phyloP scores from a whole-genome alignment of 2,888 invertebrate genomes.

The Panopea generosa region DNA sequence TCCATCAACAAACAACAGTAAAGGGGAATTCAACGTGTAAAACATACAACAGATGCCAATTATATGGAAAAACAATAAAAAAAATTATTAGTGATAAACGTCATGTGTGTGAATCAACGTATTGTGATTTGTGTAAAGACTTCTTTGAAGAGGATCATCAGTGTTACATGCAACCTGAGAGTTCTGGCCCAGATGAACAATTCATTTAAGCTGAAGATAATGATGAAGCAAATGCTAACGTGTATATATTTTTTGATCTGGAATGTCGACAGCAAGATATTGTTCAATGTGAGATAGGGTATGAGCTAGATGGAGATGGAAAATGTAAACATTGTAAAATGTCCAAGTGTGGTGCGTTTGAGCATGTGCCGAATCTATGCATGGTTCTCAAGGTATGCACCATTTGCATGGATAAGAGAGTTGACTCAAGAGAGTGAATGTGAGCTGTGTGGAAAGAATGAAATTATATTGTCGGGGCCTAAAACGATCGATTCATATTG shows the following conservation, averaged over 20 bases:
- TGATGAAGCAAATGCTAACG: slow-evolving; percentile 21
- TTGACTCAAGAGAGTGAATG: slow-evolving; percentile 6
- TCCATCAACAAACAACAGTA: slow-evolving; percentile 13
- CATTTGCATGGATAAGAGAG: slow-evolving; percentile 6
- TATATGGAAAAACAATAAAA: slow-evolving; percentile 23
- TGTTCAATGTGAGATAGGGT: slow-evolving; percentile 40
- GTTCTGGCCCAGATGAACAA: neutral
- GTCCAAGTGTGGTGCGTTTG: slow-evolving; percentile 34
- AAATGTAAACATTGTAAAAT: slow-evolving; percentile 49
- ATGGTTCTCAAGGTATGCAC: slow-evolving; percentile 51
- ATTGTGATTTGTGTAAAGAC: slow-evolving; percentile 25
- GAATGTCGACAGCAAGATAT: slow-evolving; percentile 42
- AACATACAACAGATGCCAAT: slow-evolving; percentile 9
- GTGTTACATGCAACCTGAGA: slow-evolving; percentile 36
- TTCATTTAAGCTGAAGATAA: slow-evolving; percentile 15
- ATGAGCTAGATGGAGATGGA: slow-evolving; percentile 10
- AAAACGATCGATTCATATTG: too few species aligned
- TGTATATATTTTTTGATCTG: slow-evolving; percentile 44
- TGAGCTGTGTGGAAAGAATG: neutral
- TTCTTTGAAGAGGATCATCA: slow-evolving; percentile 24
- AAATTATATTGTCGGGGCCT: too few species aligned
- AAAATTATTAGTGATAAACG: slow-evolving; percentile 13
- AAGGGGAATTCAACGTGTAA: slow-evolving; percentile 34
- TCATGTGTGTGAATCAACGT: slow-evolving; percentile 25
- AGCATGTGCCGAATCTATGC: slow-evolving; percentile 54